phyloP scores from a whole-genome alignment of 1,140 invertebrate genomes.

The Brachionus koreanus region DNA sequence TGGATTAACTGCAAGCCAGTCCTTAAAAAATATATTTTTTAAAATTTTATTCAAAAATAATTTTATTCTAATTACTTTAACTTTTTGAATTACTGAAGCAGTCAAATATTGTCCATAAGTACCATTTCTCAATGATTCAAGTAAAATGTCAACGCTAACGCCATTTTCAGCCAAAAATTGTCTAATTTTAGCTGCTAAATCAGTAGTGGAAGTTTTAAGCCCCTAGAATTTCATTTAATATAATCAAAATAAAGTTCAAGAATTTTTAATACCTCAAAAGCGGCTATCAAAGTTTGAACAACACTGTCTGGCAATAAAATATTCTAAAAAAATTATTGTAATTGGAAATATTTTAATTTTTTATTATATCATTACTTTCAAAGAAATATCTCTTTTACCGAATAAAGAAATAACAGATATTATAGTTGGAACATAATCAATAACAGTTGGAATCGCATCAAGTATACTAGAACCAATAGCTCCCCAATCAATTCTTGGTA shows the following conservation, averaged over 20 bases:
- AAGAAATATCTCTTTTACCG: conserved; percentile 11
- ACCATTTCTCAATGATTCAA: not conserved
- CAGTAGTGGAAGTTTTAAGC: not conserved
- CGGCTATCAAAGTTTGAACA: not conserved
- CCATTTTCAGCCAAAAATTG: not conserved
- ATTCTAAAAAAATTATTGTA: not conserved
- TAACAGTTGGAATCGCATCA: not conserved
- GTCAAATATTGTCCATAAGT: conserved; percentile 17
- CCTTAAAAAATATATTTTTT: not conserved
- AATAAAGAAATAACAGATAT: not conserved
- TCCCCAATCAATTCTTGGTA: conserved; percentile 16
- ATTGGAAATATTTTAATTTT: not conserved
- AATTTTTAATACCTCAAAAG: not conserved
- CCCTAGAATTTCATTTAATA: not conserved
- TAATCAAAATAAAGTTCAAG: not conserved
- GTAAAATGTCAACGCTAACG: not conserved
- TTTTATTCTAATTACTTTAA: not conserved
- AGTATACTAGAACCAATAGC: not conserved
- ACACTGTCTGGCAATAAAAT: not conserved
- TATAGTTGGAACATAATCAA: not conserved
- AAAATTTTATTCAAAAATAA: not conserved
- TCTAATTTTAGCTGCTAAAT: not conserved
- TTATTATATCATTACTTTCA: not conserved
- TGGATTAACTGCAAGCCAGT: not conserved
- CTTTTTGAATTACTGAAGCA: not conserved